These are phyloP conservation scores for Molossus alvarezi DNA, from an alignment of 2,797 vertebrate species.

Conservation along the genomic window DNA sequence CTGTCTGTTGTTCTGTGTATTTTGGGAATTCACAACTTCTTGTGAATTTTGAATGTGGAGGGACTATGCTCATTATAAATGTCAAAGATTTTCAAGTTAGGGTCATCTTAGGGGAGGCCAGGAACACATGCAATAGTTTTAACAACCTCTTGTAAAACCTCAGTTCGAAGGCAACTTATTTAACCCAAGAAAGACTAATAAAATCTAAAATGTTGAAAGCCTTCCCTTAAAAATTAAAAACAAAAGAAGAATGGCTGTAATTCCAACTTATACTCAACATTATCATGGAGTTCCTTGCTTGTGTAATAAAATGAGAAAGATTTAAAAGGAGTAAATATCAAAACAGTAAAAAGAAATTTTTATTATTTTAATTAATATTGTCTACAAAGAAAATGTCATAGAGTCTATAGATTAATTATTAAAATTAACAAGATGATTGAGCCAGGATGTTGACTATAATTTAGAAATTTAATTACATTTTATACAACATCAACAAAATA, in stretches of 20 bases:
- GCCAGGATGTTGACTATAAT: not conserved
- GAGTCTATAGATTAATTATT: not conserved
- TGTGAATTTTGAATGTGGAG: not conserved
- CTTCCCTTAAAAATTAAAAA: slow-evolving; percentile 44
- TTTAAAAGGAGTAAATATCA: slow-evolving; percentile 18
- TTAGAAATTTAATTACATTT: slow-evolving; percentile 44
- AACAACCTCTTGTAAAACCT: slow-evolving; percentile 9
- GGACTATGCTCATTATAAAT: not conserved
- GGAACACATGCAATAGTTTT: not conserved
- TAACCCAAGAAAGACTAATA: not conserved
- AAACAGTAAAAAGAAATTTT: slow-evolving; percentile 30
- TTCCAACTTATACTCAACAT: not conserved
- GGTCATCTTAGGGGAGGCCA: not conserved
- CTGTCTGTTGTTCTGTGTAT: not conserved
- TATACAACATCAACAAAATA: slow-evolving; percentile 31
- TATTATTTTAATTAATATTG: slow-evolving; percentile 21
- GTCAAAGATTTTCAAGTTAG: slow-evolving; percentile 28
- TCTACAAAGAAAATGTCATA: slow-evolving; percentile 23
- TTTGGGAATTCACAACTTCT: slow-evolving; percentile 3
- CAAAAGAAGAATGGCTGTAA: slow-evolving; percentile 30
- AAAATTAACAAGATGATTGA: slow-evolving; percentile 26
- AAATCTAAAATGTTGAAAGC: slow-evolving; percentile 51
- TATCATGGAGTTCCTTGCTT: slow-evolving; percentile 13
- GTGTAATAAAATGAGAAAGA: not conserved
- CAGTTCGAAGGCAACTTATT: not conserved